Conservation (phyloP, 2,113 vertebrate genomes). For the Daphoenositta chrysoptera region DNA sequence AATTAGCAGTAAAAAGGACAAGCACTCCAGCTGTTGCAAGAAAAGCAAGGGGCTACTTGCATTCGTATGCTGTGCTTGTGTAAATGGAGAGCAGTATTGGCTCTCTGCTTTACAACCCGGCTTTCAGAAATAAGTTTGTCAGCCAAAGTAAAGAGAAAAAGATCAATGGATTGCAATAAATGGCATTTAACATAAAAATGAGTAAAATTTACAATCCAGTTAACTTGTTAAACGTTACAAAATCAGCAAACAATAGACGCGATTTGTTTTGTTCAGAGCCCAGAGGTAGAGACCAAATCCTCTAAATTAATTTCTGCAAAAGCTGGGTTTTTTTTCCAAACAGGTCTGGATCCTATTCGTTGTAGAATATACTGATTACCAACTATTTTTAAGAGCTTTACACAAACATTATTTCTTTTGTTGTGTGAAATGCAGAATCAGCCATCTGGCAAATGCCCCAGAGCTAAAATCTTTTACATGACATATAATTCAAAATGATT, state of each 20-base stretch:
- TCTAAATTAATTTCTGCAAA: conserved; percentile 68
- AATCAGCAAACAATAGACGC: conserved; percentile 62
- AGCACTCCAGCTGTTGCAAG: not conserved
- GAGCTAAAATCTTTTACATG: conserved; percentile 75
- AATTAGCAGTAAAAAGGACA: not conserved
- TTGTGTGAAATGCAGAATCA: conserved; percentile 71
- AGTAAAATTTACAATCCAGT: conserved; percentile 51
- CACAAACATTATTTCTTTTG: conserved; percentile 76
- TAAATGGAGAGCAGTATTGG: not conserved
- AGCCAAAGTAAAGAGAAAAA: conserved; percentile 38
- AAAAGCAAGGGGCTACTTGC: not conserved
- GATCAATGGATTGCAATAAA: conserved; percentile 50
- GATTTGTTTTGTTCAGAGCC: conserved; percentile 67
- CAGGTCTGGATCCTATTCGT: conserved; percentile 71
- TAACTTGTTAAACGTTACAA: conserved; percentile 48
- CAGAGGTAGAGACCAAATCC: conserved; percentile 63
- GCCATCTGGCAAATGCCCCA: conserved; percentile 74
- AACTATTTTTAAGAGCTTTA: conserved; percentile 75
- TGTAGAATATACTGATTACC: conserved; percentile 74
- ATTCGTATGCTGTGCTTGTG: not conserved
- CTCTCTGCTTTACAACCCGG: not conserved
- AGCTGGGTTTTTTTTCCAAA: conserved; percentile 43
- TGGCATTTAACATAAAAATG: conserved; percentile 21
- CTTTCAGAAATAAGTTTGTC: conserved; percentile 41
- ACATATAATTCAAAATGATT: conserved; percentile 76